phyloP scores from a whole-genome alignment of 2,113 vertebrate species.

The Pogonocichla stellata region DNA sequence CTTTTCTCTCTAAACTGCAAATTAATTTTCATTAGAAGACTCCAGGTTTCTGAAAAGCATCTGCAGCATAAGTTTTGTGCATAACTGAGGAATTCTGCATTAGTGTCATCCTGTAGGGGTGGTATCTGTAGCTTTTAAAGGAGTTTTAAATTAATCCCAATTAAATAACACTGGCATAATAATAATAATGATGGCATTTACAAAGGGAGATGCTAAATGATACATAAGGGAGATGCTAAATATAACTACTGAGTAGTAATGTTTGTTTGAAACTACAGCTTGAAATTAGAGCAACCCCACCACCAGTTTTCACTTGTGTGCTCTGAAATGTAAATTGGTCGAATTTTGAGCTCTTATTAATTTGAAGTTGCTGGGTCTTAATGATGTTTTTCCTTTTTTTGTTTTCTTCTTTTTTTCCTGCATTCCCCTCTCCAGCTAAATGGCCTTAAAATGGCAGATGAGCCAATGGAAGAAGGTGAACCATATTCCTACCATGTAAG shows the following conservation, averaged over 20 bases:
- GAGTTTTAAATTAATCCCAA: neutral
- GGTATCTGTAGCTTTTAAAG: neutral
- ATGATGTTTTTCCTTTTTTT: neutral
- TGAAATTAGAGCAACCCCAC: neutral
- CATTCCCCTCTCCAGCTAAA: constrained; percentile 79
- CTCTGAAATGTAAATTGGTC: neutral
- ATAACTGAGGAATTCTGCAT: neutral
- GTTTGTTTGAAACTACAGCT: constrained; percentile 8
- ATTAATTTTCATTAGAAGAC: neutral
- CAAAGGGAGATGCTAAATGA: neutral
- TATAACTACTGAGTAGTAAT: neutral
- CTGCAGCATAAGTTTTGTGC: neutral
- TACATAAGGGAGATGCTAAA: constrained; percentile 23
- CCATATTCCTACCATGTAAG: constrained; percentile 89
- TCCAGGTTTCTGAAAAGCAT: neutral
- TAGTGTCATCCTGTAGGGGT: neutral
- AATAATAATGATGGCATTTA: neutral
- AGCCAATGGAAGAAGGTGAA: constrained; percentile 95
- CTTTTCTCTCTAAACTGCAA: neutral
- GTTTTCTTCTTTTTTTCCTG: neutral
- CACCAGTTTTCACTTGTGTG: neutral
- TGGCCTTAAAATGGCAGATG: constrained; percentile 93
- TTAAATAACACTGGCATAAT: neutral
- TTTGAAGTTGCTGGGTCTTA: neutral
- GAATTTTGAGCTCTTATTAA: neutral